phyloP scores from a whole-genome alignment of 2,113 vertebrate species.

The Naja naja region DNA sequence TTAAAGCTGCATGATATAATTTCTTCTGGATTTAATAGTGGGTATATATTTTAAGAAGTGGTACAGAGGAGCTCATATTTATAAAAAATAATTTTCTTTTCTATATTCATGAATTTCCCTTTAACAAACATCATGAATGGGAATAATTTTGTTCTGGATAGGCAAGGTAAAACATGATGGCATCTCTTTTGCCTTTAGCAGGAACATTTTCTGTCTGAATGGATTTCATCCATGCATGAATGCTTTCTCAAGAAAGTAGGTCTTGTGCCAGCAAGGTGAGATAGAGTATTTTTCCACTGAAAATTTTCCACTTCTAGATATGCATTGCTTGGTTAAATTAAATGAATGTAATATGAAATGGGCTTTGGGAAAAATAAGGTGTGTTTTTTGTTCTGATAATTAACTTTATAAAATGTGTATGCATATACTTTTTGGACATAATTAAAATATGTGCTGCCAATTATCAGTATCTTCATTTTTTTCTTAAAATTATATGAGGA shows the following conservation, averaged over 20 bases:
- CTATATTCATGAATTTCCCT: background rate
- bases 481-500: background rate
- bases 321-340: background rate
- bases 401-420: background rate
- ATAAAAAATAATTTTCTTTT: background rate
- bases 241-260: conserved; percentile 2
- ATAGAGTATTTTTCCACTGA: background rate
- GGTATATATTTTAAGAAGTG: background rate
- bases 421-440: background rate
- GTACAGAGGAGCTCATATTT: background rate
- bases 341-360: background rate
- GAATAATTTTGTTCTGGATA: background rate
- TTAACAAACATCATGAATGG: background rate
- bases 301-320: background rate
- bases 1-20: background rate
- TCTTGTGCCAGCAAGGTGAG: background rate
- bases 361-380: background rate
- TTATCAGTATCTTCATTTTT: background rate
- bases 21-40: background rate
- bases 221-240: background rate
- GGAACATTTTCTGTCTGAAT: background rate
- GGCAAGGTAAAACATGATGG: background rate
- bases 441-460: background rate
- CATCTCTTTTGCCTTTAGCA: background rate
- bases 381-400: background rate